Conservation (phyloP, 1,140 invertebrate species). For the Lepidurus packardi region DNA sequence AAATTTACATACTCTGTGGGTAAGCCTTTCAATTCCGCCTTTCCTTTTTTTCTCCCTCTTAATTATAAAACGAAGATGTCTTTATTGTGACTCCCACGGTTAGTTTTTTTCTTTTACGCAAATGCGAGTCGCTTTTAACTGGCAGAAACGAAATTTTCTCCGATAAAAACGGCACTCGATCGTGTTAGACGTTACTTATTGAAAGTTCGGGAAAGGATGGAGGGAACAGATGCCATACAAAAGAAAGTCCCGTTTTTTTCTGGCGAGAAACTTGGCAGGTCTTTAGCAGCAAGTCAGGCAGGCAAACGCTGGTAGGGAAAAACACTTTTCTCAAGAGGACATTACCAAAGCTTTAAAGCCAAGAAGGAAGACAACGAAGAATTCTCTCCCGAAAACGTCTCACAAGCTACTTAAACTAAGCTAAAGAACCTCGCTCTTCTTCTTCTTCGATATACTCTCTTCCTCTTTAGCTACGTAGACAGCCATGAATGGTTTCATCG, state of each 20-base stretch:
- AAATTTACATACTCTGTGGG: no score
- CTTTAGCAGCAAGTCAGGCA: conserved; percentile 7
- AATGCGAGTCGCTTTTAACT: neutral
- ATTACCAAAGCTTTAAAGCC: neutral
- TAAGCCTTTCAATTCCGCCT: no score
- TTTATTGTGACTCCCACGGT: no score
- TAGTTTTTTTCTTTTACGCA: no score
- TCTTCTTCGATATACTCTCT: neutral
- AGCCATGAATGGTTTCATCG: conserved; percentile 19
- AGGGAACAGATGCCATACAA: neutral
- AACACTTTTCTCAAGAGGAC: conserved; percentile 1
- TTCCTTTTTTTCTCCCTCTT: no score
- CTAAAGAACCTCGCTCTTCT: neutral
- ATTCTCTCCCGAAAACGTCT: neutral
- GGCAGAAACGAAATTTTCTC: neutral
- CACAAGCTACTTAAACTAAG: conserved; percentile 5
- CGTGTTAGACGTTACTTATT: neutral
- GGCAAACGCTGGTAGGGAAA: neutral
- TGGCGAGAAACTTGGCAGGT: neutral
- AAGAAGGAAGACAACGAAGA: neutral
- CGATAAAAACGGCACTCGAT: neutral
- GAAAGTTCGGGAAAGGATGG: neutral
- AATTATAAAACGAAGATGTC: no score
- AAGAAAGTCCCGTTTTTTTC: neutral
- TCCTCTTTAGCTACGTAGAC: neutral